A percentile compares a stretch with the other conserved stretches of the same genome.
Conservation (phyloP, 2,888 invertebrate species). For the Alcis repandata region DNA sequence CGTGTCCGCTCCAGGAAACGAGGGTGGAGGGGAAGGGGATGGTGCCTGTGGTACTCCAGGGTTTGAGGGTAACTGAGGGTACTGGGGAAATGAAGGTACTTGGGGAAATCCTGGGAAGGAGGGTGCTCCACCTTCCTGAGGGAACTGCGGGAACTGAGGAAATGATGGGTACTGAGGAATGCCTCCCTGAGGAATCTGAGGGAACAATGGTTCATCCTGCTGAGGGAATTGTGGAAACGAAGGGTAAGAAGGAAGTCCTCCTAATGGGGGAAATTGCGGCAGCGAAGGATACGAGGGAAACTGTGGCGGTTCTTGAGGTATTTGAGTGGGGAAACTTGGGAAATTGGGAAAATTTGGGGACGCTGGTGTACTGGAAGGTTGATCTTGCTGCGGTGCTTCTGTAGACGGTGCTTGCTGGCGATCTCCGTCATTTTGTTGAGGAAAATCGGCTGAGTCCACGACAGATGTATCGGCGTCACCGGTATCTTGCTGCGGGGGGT, state of each 20-base stretch:
- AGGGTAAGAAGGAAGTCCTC: slow-evolving; percentile 53
- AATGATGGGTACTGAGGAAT: slow-evolving; percentile 39
- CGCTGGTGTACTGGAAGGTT: slow-evolving; percentile 49
- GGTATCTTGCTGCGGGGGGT: slow-evolving; percentile 52
- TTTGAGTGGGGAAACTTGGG: slow-evolving; percentile 51
- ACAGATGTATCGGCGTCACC: slow-evolving; percentile 76
- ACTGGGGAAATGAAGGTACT: slow-evolving; percentile 46
- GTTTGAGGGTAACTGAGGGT: slow-evolving; percentile 57
- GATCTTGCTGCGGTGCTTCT: slow-evolving; percentile 49
- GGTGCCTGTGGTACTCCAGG: slow-evolving; percentile 55
- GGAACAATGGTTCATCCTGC: slow-evolving; percentile 38
- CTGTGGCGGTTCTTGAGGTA: slow-evolving; percentile 27
- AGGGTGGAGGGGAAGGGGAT: slow-evolving; percentile 61
- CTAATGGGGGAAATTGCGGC: slow-evolving; percentile 51
- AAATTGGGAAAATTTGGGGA: no score
- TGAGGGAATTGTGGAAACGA: slow-evolving; percentile 53
- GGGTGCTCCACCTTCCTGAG: slow-evolving; percentile 44
- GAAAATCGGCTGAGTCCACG: slow-evolving; percentile 73
- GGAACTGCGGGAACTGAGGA: slow-evolving; percentile 56
- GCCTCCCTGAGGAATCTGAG: slow-evolving; percentile 29
- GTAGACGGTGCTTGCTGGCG: slow-evolving; percentile 48
- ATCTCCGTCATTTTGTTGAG: slow-evolving; percentile 45
- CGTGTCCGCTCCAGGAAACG: slow-evolving; percentile 59
- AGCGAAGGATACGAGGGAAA: slow-evolving; percentile 10
- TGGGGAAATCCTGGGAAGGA: slow-evolving; percentile 51